phyloP scores from a whole-genome alignment of 2,797 vertebrate species.

The Pampus argenteus region DNA sequence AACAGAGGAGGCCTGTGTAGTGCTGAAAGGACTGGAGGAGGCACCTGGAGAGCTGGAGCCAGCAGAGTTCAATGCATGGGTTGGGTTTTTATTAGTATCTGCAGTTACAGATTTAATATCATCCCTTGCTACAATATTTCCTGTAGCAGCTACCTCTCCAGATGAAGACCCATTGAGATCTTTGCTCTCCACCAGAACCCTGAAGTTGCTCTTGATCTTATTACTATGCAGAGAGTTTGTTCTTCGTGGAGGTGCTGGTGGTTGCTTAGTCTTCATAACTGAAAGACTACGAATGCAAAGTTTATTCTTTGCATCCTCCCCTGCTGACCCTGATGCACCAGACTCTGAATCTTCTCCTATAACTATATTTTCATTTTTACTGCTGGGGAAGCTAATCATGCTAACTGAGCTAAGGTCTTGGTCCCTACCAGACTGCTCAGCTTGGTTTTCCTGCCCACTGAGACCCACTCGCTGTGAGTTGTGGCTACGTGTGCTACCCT shows the following conservation, averaged over 20 bases:
- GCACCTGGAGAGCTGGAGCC: constrained; percentile 62
- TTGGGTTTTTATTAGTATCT: constrained; percentile 47
- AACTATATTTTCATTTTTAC: constrained; percentile 44
- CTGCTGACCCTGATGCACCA: constrained; percentile 13
- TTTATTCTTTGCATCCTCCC: constrained; percentile 86
- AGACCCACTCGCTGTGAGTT: constrained; percentile 43
- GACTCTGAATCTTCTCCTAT: constrained; percentile 43
- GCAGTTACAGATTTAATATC: constrained; percentile 63
- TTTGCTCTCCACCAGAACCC: constrained; percentile 54
- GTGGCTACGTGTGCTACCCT: constrained; percentile 78
- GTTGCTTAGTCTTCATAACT: constrained; percentile 91
- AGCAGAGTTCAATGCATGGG: constrained; percentile 34
- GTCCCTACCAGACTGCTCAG: constrained; percentile 35
- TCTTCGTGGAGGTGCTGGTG: constrained; percentile 88
- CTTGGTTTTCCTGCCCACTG: constrained; percentile 40
- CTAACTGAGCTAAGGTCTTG: constrained; percentile 80
- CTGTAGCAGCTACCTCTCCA: constrained; percentile 44
- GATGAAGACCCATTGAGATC: constrained; percentile 47
- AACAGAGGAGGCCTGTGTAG: constrained; percentile 41
- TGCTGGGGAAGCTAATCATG: constrained; percentile 61
- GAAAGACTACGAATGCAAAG: constrained; percentile 88
- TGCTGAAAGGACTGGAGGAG: constrained; percentile 47
- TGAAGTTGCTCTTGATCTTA: constrained; percentile 66
- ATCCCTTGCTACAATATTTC: constrained; percentile 61
- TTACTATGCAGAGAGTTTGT: constrained; percentile 89